phyloP scores from a whole-genome alignment of 2,888 invertebrate genomes.

The Eupithecia subfuscata region DNA sequence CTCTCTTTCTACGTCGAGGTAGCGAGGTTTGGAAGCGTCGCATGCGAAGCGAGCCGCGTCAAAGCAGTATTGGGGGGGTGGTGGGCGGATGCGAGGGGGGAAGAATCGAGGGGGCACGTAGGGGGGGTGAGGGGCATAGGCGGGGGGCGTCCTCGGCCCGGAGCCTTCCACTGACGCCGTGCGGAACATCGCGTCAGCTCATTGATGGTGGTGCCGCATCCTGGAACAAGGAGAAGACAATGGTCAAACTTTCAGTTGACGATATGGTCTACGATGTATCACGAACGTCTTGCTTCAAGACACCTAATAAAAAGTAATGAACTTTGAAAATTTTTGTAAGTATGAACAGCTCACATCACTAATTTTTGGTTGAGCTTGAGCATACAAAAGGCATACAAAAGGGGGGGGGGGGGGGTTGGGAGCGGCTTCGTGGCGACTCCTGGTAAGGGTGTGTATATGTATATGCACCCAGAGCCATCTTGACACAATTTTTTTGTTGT shows the following conservation, averaged over 20 bases:
- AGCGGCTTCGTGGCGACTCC: no score
- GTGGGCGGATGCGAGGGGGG: constrained; percentile 76
- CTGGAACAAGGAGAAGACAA: constrained; percentile 58
- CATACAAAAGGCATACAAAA: no score
- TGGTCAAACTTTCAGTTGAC: not conserved
- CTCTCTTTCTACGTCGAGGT: constrained; percentile 79
- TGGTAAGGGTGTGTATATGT: no score
- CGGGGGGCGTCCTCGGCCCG: constrained; percentile 80
- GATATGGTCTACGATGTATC: no score
- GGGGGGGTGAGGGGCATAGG: constrained; percentile 79
- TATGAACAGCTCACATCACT: no score
- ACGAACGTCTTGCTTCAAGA: no score
- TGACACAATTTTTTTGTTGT: no score
- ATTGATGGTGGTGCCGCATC: constrained; percentile 67
- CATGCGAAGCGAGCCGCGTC: constrained; percentile 82
- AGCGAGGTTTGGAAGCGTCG: constrained; percentile 79
- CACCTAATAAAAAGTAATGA: no score
- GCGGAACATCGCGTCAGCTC: constrained; percentile 79
- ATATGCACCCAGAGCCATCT: no score
- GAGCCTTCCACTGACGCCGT: constrained; percentile 83
- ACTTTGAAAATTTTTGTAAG: no score
- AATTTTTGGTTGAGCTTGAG: no score
- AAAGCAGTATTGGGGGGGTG: constrained; percentile 81
- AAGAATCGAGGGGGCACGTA: constrained; percentile 78
- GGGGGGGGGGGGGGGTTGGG: no score